Conservation (phyloP, 2,113 vertebrate genomes). For the Anhinga rufa region DNA sequence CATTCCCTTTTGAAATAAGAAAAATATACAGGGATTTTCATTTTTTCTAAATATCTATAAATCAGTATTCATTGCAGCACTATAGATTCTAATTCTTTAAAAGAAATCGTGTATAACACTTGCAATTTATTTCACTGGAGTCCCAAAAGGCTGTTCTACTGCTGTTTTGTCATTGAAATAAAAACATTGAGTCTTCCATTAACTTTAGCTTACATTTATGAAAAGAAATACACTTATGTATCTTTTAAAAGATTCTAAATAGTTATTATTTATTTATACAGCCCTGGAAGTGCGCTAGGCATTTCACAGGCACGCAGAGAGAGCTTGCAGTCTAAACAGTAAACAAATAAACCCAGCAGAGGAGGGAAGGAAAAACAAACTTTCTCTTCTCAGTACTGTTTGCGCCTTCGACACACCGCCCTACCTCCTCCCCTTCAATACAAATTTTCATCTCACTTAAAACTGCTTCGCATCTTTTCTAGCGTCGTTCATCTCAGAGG, state of each 20-base stretch:
- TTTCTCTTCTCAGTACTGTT: neutral
- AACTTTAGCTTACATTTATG: constrained; percentile 57
- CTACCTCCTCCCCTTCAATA: neutral
- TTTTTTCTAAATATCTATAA: constrained; percentile 35
- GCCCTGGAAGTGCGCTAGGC: neutral
- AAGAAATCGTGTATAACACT: constrained; percentile 25
- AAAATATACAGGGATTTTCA: constrained; percentile 24
- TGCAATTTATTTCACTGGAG: constrained; percentile 33
- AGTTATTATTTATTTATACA: constrained; percentile 52
- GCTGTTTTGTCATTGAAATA: constrained; percentile 44
- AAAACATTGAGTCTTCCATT: constrained; percentile 51
- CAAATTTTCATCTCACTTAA: rapidly evolving
- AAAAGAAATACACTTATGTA: constrained; percentile 49
- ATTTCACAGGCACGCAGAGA: neutral
- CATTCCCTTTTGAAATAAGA: constrained; percentile 24
- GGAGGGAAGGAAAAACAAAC: neutral
- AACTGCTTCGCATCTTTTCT: rapidly evolving
- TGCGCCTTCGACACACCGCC: neutral
- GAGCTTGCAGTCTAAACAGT: neutral
- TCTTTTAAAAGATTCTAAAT: constrained; percentile 55
- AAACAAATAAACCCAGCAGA: neutral
- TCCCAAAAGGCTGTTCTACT: constrained; percentile 23
- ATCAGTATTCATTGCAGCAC: constrained; percentile 55
- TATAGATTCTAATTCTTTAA: constrained; percentile 58
- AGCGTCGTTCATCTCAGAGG: neutral